Evolutionary conservation across 2,797 vertebrate genomes (phyloP), one percentile per base, ranked within the genome.

Genomic region (Sorex maritimensis): DNA sequence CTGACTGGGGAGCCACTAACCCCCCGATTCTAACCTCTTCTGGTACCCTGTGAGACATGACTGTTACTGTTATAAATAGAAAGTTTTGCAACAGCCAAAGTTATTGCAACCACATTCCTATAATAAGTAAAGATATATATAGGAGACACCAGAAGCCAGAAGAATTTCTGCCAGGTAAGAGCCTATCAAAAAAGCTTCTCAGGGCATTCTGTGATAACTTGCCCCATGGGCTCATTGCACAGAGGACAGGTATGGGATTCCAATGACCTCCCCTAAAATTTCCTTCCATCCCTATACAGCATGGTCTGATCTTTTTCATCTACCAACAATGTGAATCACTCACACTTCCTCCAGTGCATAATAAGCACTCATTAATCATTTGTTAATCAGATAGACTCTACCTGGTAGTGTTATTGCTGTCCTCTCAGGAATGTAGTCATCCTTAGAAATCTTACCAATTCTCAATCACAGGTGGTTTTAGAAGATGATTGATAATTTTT

Each of bases 121-220:
- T 58, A 26, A 79, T 94, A 94, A 95, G 75, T 14, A 92, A 86
- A 79, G 72, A 79, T 95, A 3, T 58, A 44, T 65, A 78, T 81
- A 77, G 83, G 95, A 87, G 71, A 97, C 17, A 41, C 38, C 74
- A 86, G 10, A 38, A 63, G 30, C 86, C 24, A 3, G 23, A 95
- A 95, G 86, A 92, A 95, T 38, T 15, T 38, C 46, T 97, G 96
- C 89, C 71, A 94, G 94, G 95, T 95, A 79, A 93, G 95, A 68
- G 10, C 19, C 24, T 0, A 41, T 44, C 17, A 74, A 61, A 69
- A 24, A 13, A 44, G 6, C 28, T 6, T 49, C 52, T 30, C 44
- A 19, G 28, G 63, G 8, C 1, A 0, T 55, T 63, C 1, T 9
- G 17, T 17, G 23, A 9, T 23, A 71, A 28, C 55, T 68, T 55